A percentile compares a stretch with the other conserved stretches of the same genome.
Conservation (phyloP, 1,140 invertebrate genomes). For the Meloidogyne exigua region DNA sequence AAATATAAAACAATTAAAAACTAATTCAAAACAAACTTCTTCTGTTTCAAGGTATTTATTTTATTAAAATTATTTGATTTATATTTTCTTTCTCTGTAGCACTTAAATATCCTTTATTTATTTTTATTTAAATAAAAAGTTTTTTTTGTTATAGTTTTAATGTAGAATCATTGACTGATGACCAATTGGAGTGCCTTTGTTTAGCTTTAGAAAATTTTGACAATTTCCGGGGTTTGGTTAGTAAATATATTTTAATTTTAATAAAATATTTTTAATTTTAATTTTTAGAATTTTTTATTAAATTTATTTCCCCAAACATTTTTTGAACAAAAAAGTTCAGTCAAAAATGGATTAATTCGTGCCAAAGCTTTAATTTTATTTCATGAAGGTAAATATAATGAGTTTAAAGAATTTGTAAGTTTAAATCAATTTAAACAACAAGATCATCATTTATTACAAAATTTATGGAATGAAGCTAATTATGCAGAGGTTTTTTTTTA, state of each 20-base stretch:
- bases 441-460: slow-evolving; percentile 92
- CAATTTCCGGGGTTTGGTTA: slow-evolving; percentile 24
- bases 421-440: slow-evolving; percentile 89
- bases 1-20: not conserved
- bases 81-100: not conserved
- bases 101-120: not conserved
- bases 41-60: not conserved
- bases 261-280: slow-evolving; percentile 4
- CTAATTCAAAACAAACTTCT: not conserved
- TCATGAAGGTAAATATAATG: slow-evolving; percentile 73
- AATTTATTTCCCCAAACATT: slow-evolving; percentile 4
- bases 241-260: not conserved
- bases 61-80: too few species aligned
- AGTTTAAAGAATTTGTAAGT: slow-evolving; percentile 90
- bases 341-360: slow-evolving; percentile 19
- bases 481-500: slow-evolving; percentile 67
- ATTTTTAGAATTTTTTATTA: slow-evolving; percentile 13
- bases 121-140: not conserved
- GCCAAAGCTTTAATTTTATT: slow-evolving; percentile 98
- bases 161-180: slow-evolving; percentile 15
- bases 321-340: slow-evolving; percentile 1
- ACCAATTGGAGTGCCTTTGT: slow-evolving; percentile 32
- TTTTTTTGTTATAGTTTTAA: not conserved
- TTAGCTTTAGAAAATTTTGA: slow-evolving; percentile 26
- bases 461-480: slow-evolving; percentile 72